Evolutionary conservation across 2,113 vertebrate genomes (phyloP), one percentile per base, ranked within the genome.

Genomic region (Chauna torquata): DNA sequence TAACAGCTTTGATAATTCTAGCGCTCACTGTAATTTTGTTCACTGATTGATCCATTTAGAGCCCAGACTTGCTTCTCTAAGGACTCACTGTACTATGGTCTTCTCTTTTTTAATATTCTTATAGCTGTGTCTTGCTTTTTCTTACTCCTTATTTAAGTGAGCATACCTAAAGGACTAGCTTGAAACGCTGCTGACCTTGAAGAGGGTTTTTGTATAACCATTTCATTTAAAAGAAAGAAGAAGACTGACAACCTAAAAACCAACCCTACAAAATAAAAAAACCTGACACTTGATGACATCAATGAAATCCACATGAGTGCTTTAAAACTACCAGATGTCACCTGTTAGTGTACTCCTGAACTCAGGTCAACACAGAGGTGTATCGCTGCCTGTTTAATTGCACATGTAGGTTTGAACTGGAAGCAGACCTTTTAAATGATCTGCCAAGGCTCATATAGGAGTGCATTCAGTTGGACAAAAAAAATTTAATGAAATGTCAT

Each of bases 301-400:
- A 44, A 44, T 68, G 38, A 91, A 75, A 91, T 64, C 58, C 44
- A 88, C 2, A 5, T 23, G 34, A 82, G 44, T 55, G 34, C 49
- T 92, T 85, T 69, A 68, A 82, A 94, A 90, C 47, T 42, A 22
- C 27, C 36, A 69, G n/a, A 55, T 38, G 16, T 55, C 54, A 85
- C 28, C 25, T 47, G 11, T 18, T n/a, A 68, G 44, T 38, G 30
- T 12, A 76, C 30, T 59, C 81, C 36, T 68, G 28, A 68, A 71
- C 79, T 52, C 57, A 52, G 47, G 30, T n/a, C 58, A 90, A 68
- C 1, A 7, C 5, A 62, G 22, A 47, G 0, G 0, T 23, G 2
- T 52, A 44, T 36, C 28, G 30, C 8, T 66, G 24, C 18, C 44
- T 59, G 19, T 36, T 84, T 19, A 86, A 19, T 49, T 40, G 65